Evolutionary conservation across 2,888 invertebrate genomes (phyloP).

Genomic region (Ichneumoninae sp.): DNA sequence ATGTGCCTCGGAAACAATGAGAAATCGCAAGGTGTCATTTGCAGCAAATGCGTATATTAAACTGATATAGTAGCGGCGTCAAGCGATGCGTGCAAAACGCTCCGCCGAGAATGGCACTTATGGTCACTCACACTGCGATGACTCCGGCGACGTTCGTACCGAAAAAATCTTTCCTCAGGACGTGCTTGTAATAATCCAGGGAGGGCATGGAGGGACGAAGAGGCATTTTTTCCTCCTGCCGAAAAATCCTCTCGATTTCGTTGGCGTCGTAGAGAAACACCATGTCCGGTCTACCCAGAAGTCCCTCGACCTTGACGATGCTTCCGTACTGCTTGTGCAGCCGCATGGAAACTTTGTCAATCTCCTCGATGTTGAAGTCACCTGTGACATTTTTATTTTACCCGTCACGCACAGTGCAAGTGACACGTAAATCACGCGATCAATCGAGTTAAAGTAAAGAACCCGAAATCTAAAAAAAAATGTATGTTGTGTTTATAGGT

Average conservation of each 20-base stretch:
- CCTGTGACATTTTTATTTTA: constrained; percentile 83
- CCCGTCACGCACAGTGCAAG: too few relatives aligned
- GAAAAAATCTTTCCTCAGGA: constrained; percentile 89
- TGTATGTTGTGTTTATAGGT: too few relatives aligned
- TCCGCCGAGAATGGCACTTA: background rate
- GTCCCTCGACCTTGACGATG: constrained; percentile 89
- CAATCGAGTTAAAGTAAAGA: too few relatives aligned
- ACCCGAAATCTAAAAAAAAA: too few relatives aligned
- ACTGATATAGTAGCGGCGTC: background rate
- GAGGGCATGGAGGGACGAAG: constrained; percentile 92
- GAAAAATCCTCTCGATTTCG: constrained; percentile 89
- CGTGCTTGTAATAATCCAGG: constrained; percentile 90
- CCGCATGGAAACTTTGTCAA: constrained; percentile 88
- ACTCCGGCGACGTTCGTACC: constrained; percentile 88
- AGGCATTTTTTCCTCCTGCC: constrained; percentile 89
- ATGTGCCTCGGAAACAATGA: background rate
- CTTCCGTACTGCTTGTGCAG: constrained; percentile 88
- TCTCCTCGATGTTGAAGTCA: constrained; percentile 87
- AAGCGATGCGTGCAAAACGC: background rate
- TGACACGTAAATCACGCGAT: background rate
- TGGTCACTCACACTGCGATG: constrained; percentile 89
- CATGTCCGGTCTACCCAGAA: constrained; percentile 90
- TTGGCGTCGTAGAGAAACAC: constrained; percentile 90
- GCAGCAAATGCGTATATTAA: background rate
- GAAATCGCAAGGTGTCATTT: constrained; percentile 16